Evolutionary conservation across 2,797 vertebrate species (phyloP), one percentile per base, ranked within the genome.

Genomic region (Rhynchotus rufescens): DNA sequence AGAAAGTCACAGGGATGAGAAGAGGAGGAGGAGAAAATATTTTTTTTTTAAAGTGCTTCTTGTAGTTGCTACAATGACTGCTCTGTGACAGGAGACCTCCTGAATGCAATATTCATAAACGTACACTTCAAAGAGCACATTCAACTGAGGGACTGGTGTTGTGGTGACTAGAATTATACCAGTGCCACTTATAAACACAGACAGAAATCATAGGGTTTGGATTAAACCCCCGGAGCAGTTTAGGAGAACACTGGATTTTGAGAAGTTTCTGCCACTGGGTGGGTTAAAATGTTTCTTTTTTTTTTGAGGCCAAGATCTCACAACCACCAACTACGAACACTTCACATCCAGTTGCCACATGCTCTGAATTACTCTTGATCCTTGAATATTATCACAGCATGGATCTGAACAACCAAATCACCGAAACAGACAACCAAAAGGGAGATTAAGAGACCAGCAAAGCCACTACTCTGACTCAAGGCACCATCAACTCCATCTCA

Each of bases 161-260:
- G 57, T 36, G 73, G 30, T 83, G 73, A 85, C 65, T 81, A 28
- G 7, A 85, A 61, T 45, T 85, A 75, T 28, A 57, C 45, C 19
- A 42, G 59, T 83, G 71, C 44, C 54, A 69, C 66, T 51, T 78
- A 82, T 9, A 83, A 83, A 89, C 57, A 80, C 52, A 86, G 36
- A 45, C 65, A 86, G 68, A 82, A 89, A 61, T 72, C 59, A 45
- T 14, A 4, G 62, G 57, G 59, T 57, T 89, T 80, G 62, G 62
- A 91, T 73, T 85, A 49, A 85, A 89, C 87, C n/a, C 13, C 45
- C 79, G 28, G 51, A 89, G 69, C 12, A 85, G 28, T 49, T 88
- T 34, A 71, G 72, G 30, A 72, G 86, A 83, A 90, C 8, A 69
- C 1, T 11, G 19, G 20, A 47, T 71, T 57, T 82, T 77, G 44